Conservation (phyloP, 2,888 invertebrate species). For the Leptinotarsa juncta region DNA sequence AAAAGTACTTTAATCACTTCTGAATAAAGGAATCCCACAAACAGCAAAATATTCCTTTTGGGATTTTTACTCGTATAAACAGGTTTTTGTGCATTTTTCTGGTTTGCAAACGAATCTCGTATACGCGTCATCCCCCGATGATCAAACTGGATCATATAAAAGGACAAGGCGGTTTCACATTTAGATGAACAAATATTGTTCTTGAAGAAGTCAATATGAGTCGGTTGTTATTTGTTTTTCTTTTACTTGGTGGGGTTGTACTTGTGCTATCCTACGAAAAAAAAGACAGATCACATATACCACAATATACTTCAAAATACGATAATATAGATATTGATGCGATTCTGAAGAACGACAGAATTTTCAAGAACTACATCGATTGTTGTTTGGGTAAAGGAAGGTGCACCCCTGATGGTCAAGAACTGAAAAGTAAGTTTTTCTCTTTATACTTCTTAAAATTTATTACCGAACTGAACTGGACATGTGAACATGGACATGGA, state of each 20-base stretch:
- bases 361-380: conserved; percentile 74
- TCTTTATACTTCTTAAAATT: no score
- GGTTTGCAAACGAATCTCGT: background rate
- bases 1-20: no score
- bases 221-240: conserved; percentile 2
- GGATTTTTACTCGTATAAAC: background rate
- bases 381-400: conserved; percentile 74
- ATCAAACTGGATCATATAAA: background rate
- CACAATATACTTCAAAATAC: conserved; percentile 73
- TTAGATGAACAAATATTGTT: background rate
- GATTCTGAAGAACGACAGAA: conserved; percentile 73
- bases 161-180: background rate
- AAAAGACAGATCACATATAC: background rate
- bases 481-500: no score
- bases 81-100: conserved; percentile 6
- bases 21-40: background rate
- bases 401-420: conserved; percentile 77
- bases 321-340: conserved; percentile 77
- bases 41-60: background rate
- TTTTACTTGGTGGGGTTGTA: background rate
- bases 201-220: conserved; percentile 12
- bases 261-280: conserved; percentile 3
- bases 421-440: conserved; percentile 74
- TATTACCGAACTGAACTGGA: no score
- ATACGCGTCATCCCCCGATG: background rate